Evolutionary conservation across 2,888 invertebrate genomes (phyloP).

Genomic region (Troglohyphantes excavatus): DNA sequence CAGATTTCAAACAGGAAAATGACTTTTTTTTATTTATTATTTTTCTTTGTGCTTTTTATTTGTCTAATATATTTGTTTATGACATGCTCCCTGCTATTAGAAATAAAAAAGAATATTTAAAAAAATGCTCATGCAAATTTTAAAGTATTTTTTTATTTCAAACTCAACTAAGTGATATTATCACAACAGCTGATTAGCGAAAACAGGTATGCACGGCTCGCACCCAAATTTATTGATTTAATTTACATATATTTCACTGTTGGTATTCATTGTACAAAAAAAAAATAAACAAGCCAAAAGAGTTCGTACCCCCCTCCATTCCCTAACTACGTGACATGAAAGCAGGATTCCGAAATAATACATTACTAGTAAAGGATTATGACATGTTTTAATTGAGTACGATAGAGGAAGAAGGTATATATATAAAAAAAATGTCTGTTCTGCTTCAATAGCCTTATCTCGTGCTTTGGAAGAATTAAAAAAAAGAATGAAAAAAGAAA

Average conservation of each 20-base stretch:
- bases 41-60: too few species aligned
- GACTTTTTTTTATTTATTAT: too few species aligned
- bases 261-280: background rate
- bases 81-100: too few species aligned
- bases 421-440: constrained; percentile 35
- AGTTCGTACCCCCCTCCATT: constrained; percentile 15
- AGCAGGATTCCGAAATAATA: constrained; percentile 25
- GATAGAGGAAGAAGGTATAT: too few species aligned
- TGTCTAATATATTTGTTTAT: too few species aligned
- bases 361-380: constrained; percentile 52
- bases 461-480: constrained; percentile 21
- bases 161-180: too few species aligned
- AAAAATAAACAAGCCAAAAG: background rate
- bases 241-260: background rate
- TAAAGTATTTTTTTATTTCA: too few species aligned
- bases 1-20: too few species aligned
- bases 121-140: too few species aligned
- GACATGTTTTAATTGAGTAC: constrained; percentile 51
- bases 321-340: constrained; percentile 14
- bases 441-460: constrained; percentile 54
- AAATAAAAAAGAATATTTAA: too few species aligned
- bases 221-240: background rate
- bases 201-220: background rate
- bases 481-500: constrained; percentile 20
- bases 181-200: background rate